Evolutionary conservation across 64 coral and sea anemone genomes (phyloP).

Genomic region (Porites lutea): DNA sequence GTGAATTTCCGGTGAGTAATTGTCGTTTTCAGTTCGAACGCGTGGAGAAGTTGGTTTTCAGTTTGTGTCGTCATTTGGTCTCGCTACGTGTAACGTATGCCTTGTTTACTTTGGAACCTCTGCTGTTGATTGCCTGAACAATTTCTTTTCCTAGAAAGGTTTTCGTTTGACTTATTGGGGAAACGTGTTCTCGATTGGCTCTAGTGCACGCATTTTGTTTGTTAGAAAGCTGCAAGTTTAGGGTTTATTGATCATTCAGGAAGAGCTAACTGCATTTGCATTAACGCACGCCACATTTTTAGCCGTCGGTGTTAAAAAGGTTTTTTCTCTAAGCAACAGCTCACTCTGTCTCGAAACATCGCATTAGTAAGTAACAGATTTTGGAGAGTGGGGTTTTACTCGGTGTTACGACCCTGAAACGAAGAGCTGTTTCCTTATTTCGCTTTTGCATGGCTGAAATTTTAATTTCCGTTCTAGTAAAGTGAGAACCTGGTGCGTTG

Average conservation of each 20-base stretch:
- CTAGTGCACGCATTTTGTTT: background rate
- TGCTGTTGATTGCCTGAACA: background rate
- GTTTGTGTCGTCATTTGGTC: conserved; percentile 43
- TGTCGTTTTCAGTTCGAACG: conserved; percentile 48
- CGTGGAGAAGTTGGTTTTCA: conserved; percentile 33
- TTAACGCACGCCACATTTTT: conserved; percentile 25
- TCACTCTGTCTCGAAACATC: background rate
- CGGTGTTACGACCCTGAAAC: background rate
- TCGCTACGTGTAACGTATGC: conserved; percentile 11
- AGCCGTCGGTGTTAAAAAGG: background rate
- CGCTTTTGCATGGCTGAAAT: conserved; percentile 10
- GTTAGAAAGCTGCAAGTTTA: background rate
- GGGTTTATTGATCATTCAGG: conserved; percentile 32
- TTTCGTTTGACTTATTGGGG: background rate
- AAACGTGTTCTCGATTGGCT: background rate
- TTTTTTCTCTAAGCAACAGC: background rate
- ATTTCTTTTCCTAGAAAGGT: background rate
- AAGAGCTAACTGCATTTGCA: conserved; percentile 24
- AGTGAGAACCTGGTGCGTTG: conserved; percentile 1
- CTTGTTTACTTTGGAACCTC: conserved; percentile 14
- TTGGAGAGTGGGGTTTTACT: background rate
- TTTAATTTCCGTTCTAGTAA: conserved; percentile 32
- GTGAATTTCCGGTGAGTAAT: conserved; percentile 38
- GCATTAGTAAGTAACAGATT: background rate
- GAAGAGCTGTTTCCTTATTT: conserved; percentile 33